Conservation (phyloP, 1,140 invertebrate species). For the Drosophila lacteicornis region DNA sequence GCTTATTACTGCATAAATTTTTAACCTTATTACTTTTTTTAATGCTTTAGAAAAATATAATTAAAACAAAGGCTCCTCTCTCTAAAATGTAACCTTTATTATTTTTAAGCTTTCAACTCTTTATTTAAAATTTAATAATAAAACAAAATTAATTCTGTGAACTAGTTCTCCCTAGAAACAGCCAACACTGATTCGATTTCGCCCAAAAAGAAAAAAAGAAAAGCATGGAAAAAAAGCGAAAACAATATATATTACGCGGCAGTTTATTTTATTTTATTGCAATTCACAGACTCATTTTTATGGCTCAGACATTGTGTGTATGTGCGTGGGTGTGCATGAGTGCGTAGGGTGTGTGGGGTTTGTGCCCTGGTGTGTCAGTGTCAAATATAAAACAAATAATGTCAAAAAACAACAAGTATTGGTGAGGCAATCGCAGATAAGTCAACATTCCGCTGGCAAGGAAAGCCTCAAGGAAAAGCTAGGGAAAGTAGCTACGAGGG, state of each 20-base stretch:
- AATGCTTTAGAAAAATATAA: no score
- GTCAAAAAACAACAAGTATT: conserved; percentile 59
- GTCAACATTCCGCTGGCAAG: conserved; percentile 69
- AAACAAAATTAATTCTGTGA: neutral
- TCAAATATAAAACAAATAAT: conserved; percentile 81
- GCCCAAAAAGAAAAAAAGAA: neutral
- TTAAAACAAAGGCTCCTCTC: no score
- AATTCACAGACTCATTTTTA: conserved; percentile 70
- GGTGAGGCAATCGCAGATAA: conserved; percentile 69
- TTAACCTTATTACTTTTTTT: no score
- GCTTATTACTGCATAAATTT: no score
- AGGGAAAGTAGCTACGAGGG: conserved; percentile 28
- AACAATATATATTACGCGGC: conserved; percentile 57
- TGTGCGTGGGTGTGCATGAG: conserved; percentile 10
- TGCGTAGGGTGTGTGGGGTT: neutral
- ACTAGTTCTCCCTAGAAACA: conserved; percentile 7
- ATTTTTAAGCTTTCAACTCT: no score
- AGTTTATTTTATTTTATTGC: conserved; percentile 82
- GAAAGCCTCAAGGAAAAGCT: conserved; percentile 7
- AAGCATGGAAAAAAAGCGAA: neutral
- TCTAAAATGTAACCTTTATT: no score
- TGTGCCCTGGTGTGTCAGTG: conserved; percentile 47
- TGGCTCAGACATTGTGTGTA: conserved; percentile 34
- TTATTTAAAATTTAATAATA: neutral
- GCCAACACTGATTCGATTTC: conserved; percentile 23